Evolutionary conservation across 2,797 vertebrate genomes (phyloP).

Genomic region (Sebastes goodei): DNA sequence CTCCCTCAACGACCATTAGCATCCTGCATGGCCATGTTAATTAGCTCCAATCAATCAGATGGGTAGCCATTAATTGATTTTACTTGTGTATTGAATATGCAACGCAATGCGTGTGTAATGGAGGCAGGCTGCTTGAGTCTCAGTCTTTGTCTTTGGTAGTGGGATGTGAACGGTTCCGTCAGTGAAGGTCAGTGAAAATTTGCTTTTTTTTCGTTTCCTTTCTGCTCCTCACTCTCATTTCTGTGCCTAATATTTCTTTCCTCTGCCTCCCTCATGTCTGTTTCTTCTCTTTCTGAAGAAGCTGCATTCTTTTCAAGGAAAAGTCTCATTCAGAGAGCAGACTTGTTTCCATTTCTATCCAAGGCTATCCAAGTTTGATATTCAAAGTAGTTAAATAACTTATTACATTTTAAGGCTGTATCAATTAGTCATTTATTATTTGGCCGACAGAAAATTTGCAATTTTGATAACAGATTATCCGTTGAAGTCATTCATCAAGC

Average conservation of each 20-base stretch:
- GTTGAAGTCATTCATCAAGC: neutral
- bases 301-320: neutral
- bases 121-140: conserved; percentile 1
- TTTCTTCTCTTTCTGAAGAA: neutral
- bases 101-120: conserved; percentile 36
- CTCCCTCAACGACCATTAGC: conserved; percentile 58
- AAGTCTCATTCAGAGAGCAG: neutral
- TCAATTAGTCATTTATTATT: neutral
- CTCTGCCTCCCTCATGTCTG: neutral
- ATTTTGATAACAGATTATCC: neutral
- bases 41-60: conserved; percentile 73
- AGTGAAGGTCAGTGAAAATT: conserved; percentile 54
- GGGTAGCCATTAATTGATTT: conserved; percentile 69
- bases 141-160: conserved; percentile 37
- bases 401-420: neutral
- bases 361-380: neutral
- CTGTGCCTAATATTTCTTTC: neutral
- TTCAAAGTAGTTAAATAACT: neutral
- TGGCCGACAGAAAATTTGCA: neutral
- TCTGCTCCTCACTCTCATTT: neutral
- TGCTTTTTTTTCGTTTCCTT: neutral
- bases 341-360: neutral
- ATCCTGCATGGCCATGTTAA: conserved; percentile 61
- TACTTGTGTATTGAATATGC: conserved; percentile 57
- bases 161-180: conserved; percentile 28